Evolutionary conservation across 1,140 invertebrate species (phyloP), one percentile per base, ranked within the genome.

Genomic region (Gonioctena quinquepunctata): DNA sequence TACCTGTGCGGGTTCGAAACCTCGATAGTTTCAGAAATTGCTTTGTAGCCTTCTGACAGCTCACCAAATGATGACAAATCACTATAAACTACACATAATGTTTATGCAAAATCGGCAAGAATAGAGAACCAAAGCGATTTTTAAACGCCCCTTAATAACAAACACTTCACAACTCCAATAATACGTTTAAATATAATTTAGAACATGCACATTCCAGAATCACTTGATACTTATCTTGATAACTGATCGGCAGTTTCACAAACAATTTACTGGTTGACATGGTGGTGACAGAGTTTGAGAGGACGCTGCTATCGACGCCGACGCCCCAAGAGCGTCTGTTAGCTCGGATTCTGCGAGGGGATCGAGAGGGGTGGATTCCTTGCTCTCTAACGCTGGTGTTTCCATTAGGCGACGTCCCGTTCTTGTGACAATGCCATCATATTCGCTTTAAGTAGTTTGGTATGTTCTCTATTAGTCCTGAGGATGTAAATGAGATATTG

Each of bases 291-390:
- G 69, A 56, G 65, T 64, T 33, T 26, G 8, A 60, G 50, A 57
- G 72, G 69, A 73, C 73, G 73, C 71, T 75, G 62, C 8, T 25
- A 65, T 63, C 60, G 73, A 75, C 75, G 77, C 69, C 77, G 77
- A 77, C 77, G 77, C 77, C 77, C 77, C 76, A 65, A 77, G 59
- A 75, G 72, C 75, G 72, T 77, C 75, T 77, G 67, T 77, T 75
- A 72, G 57, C 52, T 18, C 21, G 52, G 56, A 60, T 71, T 56
- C 63, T 68, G 59, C 25, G 64, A 66, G 64, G 65, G 74, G 57
- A 60, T 66, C 33, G 56, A 66, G 64, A 70, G 67, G 72, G 69
- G 23, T 54, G 56, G 28, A 33, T 52, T 68, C 71, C 72, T 76
- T 75, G 62, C 69, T 73, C 68, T 76, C 71, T n/a, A 63, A 33